Evolutionary conservation across 2,113 vertebrate genomes (phyloP).

Genomic region (Peromyscus leucopus): DNA sequence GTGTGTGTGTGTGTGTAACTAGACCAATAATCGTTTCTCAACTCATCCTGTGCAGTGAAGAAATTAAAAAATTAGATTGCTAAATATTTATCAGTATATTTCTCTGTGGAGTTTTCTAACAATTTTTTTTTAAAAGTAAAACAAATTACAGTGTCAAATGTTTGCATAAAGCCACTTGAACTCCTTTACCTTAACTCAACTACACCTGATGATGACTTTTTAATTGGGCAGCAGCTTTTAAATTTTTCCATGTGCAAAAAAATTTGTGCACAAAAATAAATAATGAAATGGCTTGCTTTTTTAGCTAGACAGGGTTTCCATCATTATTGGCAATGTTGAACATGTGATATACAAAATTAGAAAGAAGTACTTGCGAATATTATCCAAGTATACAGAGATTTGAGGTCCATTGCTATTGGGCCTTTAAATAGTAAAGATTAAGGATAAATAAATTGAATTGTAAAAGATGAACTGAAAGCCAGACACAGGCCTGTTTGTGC

Average conservation of each 20-base stretch:
- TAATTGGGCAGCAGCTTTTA: not conserved
- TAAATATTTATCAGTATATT: constrained; percentile 17
- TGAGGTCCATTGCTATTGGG: not conserved
- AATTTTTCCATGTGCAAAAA: constrained; percentile 35
- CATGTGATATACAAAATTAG: constrained; percentile 46
- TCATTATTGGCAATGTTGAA: constrained; percentile 24
- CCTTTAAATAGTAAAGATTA: constrained; percentile 29
- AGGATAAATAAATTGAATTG: constrained; percentile 6
- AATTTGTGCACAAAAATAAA: not conserved
- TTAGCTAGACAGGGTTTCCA: not conserved
- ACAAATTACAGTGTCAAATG: not conserved
- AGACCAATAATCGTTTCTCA: constrained; percentile 10
- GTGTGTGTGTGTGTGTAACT: not conserved
- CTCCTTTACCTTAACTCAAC: constrained; percentile 8
- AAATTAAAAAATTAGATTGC: constrained; percentile 31
- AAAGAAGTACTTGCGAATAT: constrained; percentile 31
- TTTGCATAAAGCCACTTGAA: not conserved
- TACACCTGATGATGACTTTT: not conserved
- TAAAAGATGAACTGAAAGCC: not conserved
- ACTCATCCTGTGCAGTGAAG: not conserved
- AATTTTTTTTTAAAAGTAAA: constrained; percentile 36
- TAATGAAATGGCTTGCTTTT: not conserved
- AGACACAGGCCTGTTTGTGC: not conserved
- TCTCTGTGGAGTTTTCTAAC: not conserved
- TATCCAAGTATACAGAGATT: not conserved